Evolutionary conservation across 2,113 vertebrate genomes (phyloP).

Genomic region (Laticauda colubrina): DNA sequence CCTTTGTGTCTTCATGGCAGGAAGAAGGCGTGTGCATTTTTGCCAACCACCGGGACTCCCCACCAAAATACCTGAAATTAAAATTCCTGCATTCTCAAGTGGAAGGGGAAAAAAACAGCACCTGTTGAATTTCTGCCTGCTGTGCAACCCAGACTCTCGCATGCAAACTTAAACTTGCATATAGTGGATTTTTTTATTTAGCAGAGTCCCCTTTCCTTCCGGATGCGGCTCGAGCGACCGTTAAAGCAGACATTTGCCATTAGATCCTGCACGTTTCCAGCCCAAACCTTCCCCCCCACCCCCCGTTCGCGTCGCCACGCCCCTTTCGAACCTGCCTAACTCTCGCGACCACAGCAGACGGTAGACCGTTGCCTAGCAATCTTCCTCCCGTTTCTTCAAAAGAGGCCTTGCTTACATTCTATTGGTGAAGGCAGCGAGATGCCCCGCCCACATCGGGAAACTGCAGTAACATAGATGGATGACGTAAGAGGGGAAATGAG

Average conservation of each 20-base stretch:
- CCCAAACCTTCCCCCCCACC: not conserved
- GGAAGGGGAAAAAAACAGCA: not conserved
- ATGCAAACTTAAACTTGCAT: not conserved
- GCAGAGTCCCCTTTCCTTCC: too few species aligned
- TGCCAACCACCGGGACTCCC: not conserved
- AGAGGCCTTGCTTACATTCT: not conserved
- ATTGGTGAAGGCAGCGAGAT: not conserved
- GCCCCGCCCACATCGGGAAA: not conserved
- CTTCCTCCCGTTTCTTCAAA: not conserved
- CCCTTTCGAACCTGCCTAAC: not conserved
- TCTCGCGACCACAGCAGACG: not conserved
- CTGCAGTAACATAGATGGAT: too few species aligned
- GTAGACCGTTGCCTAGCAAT: not conserved
- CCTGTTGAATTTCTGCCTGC: constrained; percentile 8
- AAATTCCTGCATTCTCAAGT: not conserved
- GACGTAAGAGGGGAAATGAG: not conserved
- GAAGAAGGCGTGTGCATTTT: not conserved
- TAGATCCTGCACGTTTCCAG: not conserved
- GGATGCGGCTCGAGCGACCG: not conserved
- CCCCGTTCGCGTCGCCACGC: not conserved
- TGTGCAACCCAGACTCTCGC: not conserved
- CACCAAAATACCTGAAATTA: not conserved
- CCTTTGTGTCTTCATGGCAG: not conserved
- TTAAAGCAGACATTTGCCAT: not conserved
- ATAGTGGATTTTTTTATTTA: not conserved